Conservation (phyloP, 1,140 invertebrate genomes). For the Procambarus clarkii region DNA sequence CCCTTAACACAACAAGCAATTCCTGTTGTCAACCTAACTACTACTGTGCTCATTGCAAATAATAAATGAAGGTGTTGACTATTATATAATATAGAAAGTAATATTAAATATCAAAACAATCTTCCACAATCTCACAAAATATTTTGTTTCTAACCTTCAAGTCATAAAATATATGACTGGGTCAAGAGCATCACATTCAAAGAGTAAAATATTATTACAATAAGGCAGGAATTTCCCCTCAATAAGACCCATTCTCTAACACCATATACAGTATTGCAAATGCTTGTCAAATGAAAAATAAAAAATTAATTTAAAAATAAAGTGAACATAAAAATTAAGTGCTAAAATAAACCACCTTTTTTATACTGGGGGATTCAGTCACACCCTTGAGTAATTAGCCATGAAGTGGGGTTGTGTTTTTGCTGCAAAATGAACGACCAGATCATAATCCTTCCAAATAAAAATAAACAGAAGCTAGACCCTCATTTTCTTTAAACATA, state of each 20-base stretch:
- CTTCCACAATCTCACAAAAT: constrained; percentile 3
- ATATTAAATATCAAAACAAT: constrained; percentile 22
- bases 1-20: constrained; percentile 10
- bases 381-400: neutral
- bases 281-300: constrained; percentile 6
- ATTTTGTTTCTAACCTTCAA: constrained; percentile 22
- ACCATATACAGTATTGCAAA: constrained; percentile 9
- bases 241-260: constrained; percentile 7
- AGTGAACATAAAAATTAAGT: neutral
- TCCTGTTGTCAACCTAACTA: constrained; percentile 23
- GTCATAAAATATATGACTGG: constrained; percentile 19
- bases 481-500: neutral
- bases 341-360: neutral
- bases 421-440: neutral
- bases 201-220: constrained; percentile 32
- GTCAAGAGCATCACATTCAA: constrained; percentile 33
- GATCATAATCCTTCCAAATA: neutral
- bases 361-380: neutral
- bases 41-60: constrained; percentile 45
- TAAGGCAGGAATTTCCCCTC: constrained; percentile 41
- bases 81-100: constrained; percentile 15
- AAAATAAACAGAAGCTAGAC: neutral
- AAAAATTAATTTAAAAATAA: neutral
- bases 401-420: neutral
- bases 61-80: constrained; percentile 4